phyloP scores from a whole-genome alignment of 2,113 vertebrate genomes.

The Pipra filicauda region DNA sequence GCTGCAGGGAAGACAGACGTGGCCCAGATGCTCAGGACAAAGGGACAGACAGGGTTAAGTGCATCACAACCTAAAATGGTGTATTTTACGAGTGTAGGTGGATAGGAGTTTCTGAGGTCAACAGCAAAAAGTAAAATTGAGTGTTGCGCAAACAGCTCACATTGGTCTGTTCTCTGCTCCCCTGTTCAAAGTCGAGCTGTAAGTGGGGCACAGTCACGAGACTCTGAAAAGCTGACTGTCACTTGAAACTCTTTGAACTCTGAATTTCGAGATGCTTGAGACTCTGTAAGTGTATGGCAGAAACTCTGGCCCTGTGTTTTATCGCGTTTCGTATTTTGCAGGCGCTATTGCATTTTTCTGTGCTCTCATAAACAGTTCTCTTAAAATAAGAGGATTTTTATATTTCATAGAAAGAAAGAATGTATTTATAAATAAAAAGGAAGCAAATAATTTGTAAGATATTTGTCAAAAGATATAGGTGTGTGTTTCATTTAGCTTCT shows the following conservation, averaged over 20 bases:
- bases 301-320: not conserved
- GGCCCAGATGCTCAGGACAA: not conserved
- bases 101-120: not conserved
- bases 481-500: not conserved
- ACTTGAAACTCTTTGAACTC: slow-evolving; percentile 18
- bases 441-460: not conserved
- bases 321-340: not conserved
- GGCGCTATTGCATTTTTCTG: not conserved
- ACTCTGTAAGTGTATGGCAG: not conserved
- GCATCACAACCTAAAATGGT: not conserved
- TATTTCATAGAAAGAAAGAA: not conserved
- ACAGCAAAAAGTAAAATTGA: not conserved
- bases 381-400: slow-evolving; percentile 8
- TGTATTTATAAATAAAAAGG: not conserved
- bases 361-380: not conserved
- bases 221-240: not conserved
- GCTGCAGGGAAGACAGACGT: not conserved
- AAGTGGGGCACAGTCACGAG: not conserved
- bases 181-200: not conserved
- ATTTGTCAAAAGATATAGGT: not conserved
- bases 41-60: not conserved
- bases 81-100: not conserved
- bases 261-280: not conserved
- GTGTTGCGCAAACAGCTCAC: not conserved
- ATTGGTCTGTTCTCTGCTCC: not conserved